phyloP scores from a whole-genome alignment of 2,888 invertebrate species.

The Parascotia fuliginaria region DNA sequence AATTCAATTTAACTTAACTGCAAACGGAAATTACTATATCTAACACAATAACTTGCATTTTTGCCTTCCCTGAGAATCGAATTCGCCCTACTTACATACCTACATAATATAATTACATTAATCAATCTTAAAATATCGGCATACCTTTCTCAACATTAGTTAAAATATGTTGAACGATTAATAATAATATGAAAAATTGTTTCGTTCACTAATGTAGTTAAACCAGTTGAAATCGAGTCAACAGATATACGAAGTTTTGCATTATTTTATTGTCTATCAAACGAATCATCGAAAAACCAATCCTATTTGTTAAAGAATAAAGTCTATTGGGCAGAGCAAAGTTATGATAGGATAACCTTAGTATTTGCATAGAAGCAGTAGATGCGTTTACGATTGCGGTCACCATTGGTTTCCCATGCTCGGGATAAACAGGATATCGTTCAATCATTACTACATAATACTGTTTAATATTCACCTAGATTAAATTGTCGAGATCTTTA shows the following conservation, averaged over 20 bases:
- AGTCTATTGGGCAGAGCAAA: not conserved
- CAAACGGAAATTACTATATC: too few species aligned
- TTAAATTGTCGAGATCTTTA: not conserved
- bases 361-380: slow-evolving; percentile 44
- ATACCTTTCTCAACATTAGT: too few species aligned
- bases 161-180: slow-evolving; percentile 2
- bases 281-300: not conserved
- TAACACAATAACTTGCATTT: too few species aligned
- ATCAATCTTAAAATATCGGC: too few species aligned
- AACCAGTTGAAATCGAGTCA: slow-evolving; percentile 40
- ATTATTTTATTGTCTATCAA: slow-evolving; percentile 43
- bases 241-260: slow-evolving; percentile 39
- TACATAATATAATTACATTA: too few species aligned
- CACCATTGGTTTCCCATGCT: slow-evolving; percentile 27
- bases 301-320: fast-evolving
- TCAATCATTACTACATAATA: not conserved
- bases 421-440: not conserved
- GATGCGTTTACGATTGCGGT: slow-evolving; percentile 31
- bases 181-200: slow-evolving; percentile 27
- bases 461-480: not conserved
- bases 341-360: slow-evolving; percentile 20
- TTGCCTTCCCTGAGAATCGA: too few species aligned
- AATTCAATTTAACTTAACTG: too few species aligned
- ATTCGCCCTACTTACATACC: too few species aligned
- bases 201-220: slow-evolving; percentile 19